Evolutionary conservation across 1,140 invertebrate species (phyloP), one percentile per base, ranked within the genome.

Genomic region (Sinella curviseta): DNA sequence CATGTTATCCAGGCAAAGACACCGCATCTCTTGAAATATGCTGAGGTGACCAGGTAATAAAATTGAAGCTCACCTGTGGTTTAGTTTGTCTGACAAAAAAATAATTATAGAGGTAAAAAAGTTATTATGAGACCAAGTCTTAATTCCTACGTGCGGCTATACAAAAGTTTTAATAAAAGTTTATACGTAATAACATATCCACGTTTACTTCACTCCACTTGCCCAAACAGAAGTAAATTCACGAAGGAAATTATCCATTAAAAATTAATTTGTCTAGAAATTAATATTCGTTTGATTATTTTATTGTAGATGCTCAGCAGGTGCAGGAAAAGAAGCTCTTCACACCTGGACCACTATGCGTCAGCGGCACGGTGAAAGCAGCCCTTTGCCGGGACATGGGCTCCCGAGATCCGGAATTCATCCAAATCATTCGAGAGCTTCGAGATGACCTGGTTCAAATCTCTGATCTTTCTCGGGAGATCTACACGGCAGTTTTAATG

Each of bases 291-390:
- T 48, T 48, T 48, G 8, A 20, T 48, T 48, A 12, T 48, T 48
- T 48, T 48, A 8, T 12, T 48, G 20, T 48, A 48, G 39, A 48
- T n/a, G 39, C 8, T 48, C 39, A 12, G 20, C 39, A n/a, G n/a
- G n/a, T n/a, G n/a, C 57, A 60, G n/a, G 65, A 70, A n/a, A 84
- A 83, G 84, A 88, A 88, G 78, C 82, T 89, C n/a, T 90, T 89
- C 81, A 90, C 89, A 1, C 89, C 89, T 20, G 89, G 89, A 20
- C 89, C 89, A 8, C 83, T 90, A n/a, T 83, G 86, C 28, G 86
- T 86, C n/a, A 86, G 86, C 8, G 8, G 76, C n/a, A 86, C 85
- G 20, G 88, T 89, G 0, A 87, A 87, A 80, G 76, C 86, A 67
- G 88, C 88, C 16, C 87, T 89, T 86, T 82, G 87, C 30, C 81